Percentiles rank a stretch among this genome's conserved stretches.
Evolutionary conservation across 2,797 vertebrate species (phyloP).

Genomic region (Urophycis tenuis): DNA sequence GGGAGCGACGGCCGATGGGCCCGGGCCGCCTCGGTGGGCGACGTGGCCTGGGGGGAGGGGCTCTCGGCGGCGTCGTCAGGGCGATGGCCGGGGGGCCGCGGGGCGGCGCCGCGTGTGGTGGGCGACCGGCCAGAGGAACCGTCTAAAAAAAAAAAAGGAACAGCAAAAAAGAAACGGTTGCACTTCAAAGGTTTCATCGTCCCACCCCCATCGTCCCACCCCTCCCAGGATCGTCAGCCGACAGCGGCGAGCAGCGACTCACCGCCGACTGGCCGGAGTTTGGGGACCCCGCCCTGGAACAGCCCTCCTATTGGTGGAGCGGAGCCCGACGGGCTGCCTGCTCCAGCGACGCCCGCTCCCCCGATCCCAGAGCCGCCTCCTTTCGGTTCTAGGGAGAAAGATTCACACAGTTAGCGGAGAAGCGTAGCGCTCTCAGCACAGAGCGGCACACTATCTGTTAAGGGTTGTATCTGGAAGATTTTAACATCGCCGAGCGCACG

Average conservation of each 20-base stretch:
- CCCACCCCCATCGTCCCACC: neutral
- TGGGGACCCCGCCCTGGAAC: conserved; percentile 81
- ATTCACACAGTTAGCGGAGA: conserved; percentile 32
- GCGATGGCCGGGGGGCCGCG: conserved; percentile 71
- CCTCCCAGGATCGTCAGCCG: neutral
- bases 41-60: conserved; percentile 44
- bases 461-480: neutral
- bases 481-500: neutral
- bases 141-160: too few species aligned
- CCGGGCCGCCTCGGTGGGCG: conserved; percentile 31
- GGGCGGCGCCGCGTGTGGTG: conserved; percentile 72
- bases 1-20: conserved; percentile 71
- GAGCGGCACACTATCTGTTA: neutral
- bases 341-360: conserved; percentile 39
- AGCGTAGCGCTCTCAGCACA: neutral
- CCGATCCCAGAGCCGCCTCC: conserved; percentile 50
- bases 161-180: neutral
- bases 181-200: too few species aligned
- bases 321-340: conserved; percentile 58
- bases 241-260: conserved; percentile 16
- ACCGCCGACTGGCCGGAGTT: conserved; percentile 75
- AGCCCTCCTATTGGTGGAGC: conserved; percentile 73
- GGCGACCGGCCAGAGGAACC: conserved; percentile 66
- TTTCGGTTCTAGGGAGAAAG: conserved; percentile 75
- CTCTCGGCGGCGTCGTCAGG: conserved; percentile 49